Evolutionary conservation across 2,113 vertebrate genomes (phyloP), one percentile per base, ranked within the genome.

Genomic region (Pseudonaja textilis): DNA sequence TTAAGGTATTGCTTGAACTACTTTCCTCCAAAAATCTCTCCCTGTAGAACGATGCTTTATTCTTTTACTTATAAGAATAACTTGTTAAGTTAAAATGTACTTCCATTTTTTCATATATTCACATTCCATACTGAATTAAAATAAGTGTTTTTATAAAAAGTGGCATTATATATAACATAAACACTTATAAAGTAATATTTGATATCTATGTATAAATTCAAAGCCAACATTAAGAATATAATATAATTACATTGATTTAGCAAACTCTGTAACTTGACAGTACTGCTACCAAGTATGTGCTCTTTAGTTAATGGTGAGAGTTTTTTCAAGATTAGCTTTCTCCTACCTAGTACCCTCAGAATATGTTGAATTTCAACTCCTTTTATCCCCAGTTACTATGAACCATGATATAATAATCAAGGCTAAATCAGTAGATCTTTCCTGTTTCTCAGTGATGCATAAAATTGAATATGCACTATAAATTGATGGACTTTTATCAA

Each of bases 1-100:
- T 97, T 94, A 99, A 99, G 99, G 99, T 99, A 95, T 42, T 0
- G 5, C 54, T 64, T 95, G 81, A 57, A 47, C 8, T 61, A 4
- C 14, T 64, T 18, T 86, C 61, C 52, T 87, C 25, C 5, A 42
- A 25, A 18, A 25, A 34, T 7, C 2, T 14, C 25, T 20, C 34
- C 14, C 16, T 64, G 18, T 87, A 39, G 57, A 26, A 61, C 55
- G n/a, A 54, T 0, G 3, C 34, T 64, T 29, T 4, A 20, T 23
- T 5, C 14, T 87, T 26, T 57, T 59, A 55, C 59, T 45, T 69
- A 45, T 20, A 14, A 56, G 16, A 89, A 26, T 85, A 87, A 23
- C 29, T 87, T 9, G 5, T 61, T 59, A 86, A 91, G 45, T 47
- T 91, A 10, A 54, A 22, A 18, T 59, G 8, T 12, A 50, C 25